phyloP scores from a whole-genome alignment of 1,140 invertebrate genomes.

The Drosophila funebris region DNA sequence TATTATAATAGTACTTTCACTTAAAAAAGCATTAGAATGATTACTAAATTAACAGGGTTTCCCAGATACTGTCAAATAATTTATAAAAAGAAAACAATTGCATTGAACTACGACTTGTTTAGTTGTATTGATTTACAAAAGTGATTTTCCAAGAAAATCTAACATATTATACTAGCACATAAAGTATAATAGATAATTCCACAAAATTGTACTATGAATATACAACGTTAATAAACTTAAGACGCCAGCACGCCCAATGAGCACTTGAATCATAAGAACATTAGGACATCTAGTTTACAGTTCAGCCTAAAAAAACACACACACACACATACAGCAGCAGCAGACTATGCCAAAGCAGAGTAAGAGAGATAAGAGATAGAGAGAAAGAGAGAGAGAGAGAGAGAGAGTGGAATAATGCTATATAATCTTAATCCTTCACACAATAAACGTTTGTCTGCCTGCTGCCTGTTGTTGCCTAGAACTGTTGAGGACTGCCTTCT shows the following conservation, averaged over 20 bases:
- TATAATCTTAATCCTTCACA: slow-evolving; percentile 82
- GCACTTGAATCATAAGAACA: slow-evolving; percentile 73
- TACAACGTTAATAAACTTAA: slow-evolving; percentile 60
- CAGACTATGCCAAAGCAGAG: too few species aligned
- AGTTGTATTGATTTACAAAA: neutral
- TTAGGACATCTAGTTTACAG: slow-evolving; percentile 55
- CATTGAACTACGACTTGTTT: neutral
- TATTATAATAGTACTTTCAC: too few species aligned
- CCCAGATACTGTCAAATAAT: too few species aligned
- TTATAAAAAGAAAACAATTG: neutral
- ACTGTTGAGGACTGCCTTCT: neutral
- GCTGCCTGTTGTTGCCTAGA: slow-evolving; percentile 1
- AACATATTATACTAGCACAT: neutral
- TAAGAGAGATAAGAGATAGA: slow-evolving; percentile 7
- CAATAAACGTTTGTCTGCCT: slow-evolving; percentile 67
- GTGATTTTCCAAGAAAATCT: slow-evolving; percentile 3
- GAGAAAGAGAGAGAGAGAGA: slow-evolving; percentile 14
- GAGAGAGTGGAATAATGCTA: slow-evolving; percentile 36
- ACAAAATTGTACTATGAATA: slow-evolving; percentile 23
- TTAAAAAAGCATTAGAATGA: too few species aligned
- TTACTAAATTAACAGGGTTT: too few species aligned
- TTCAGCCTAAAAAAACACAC: slow-evolving; percentile 58
- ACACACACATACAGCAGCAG: slow-evolving; percentile 21
- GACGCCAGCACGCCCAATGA: slow-evolving; percentile 70
- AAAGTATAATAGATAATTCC: slow-evolving; percentile 45